Evolutionary conservation across 2,888 invertebrate genomes (phyloP).

Genomic region (Drosophila prolongata): DNA sequence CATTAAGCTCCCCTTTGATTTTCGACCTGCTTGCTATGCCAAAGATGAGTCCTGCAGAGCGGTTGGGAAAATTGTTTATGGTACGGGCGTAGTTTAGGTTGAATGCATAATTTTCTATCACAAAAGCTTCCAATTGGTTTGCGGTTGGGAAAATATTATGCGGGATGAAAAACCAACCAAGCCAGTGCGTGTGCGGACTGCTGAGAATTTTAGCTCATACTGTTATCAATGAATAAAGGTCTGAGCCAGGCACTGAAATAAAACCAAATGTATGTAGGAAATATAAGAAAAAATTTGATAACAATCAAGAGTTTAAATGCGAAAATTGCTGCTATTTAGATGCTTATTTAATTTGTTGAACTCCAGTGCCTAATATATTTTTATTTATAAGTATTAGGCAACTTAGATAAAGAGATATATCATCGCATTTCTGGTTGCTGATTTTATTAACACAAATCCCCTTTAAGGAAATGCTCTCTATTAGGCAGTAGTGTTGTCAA

Average conservation of each 20-base stretch:
- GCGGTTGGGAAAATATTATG: slow-evolving; percentile 21
- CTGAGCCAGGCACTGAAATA: neutral
- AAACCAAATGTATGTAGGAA: too few species aligned
- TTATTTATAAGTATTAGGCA: neutral
- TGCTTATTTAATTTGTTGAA: neutral
- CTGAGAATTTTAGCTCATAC: slow-evolving; percentile 3
- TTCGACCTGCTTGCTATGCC: slow-evolving; percentile 25
- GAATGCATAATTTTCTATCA: slow-evolving; percentile 53
- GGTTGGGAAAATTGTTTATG: slow-evolving; percentile 4
- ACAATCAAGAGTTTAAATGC: neutral
- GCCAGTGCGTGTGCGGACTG: neutral
- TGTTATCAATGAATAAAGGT: neutral
- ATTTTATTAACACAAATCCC: slow-evolving; percentile 14
- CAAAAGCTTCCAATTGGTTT: slow-evolving; percentile 14
- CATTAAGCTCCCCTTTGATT: slow-evolving; percentile 17
- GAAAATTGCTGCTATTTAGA: neutral
- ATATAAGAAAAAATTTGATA: neutral
- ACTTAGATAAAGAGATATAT: too few species aligned
- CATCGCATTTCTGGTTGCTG: neutral
- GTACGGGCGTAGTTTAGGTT: slow-evolving; percentile 9
- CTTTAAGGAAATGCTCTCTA: slow-evolving; percentile 23
- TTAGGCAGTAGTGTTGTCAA: slow-evolving; percentile 52
- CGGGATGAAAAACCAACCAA: slow-evolving; percentile 2
- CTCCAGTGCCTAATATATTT: neutral
- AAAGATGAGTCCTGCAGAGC: slow-evolving; percentile 11